Conservation (phyloP, 1,140 invertebrate genomes). For the Microplitis demolitor region DNA sequence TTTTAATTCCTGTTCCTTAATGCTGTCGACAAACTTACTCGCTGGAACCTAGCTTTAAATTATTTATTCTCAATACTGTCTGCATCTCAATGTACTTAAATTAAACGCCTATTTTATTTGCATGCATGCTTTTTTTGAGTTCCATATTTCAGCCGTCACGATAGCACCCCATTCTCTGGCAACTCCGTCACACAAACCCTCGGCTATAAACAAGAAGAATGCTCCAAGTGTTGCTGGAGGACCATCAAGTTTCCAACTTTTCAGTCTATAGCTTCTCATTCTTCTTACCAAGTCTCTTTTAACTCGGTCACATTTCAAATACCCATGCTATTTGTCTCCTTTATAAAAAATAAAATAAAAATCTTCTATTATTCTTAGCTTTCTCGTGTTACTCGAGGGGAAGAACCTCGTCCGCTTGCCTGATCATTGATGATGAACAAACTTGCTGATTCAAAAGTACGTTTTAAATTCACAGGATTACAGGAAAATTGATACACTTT, state of each 20-base stretch:
- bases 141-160: neutral
- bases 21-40: too few relatives aligned
- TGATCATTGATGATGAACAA: too few relatives aligned
- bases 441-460: too few relatives aligned
- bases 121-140: too few relatives aligned
- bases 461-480: too few relatives aligned
- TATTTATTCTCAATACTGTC: too few relatives aligned
- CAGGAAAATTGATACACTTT: too few relatives aligned
- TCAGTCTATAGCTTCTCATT: neutral
- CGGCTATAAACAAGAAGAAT: neutral
- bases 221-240: neutral
- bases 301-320: slow-evolving; percentile 3
- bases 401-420: too few relatives aligned
- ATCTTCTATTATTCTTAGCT: neutral
- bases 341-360: neutral
- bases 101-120: too few relatives aligned
- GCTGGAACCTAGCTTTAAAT: too few relatives aligned
- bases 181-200: neutral
- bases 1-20: too few relatives aligned
- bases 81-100: too few relatives aligned
- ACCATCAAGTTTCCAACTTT: neutral
- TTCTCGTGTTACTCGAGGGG: neutral
- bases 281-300: neutral
- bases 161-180: neutral
- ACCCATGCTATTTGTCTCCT: neutral